phyloP scores from a whole-genome alignment of 2,113 vertebrate species.

The Pterocles burchelli region DNA sequence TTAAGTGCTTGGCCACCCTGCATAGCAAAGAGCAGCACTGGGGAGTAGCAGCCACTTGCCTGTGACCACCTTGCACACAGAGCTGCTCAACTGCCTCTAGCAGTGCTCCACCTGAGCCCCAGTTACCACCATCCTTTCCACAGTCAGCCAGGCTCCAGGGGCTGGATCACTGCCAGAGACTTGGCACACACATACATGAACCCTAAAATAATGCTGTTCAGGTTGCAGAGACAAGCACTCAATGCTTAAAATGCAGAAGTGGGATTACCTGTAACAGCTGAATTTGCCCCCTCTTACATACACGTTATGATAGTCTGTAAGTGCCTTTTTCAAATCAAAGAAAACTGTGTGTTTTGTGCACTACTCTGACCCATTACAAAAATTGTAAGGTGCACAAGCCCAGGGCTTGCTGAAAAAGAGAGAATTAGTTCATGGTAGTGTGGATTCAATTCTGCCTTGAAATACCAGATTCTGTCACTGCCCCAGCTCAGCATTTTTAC shows the following conservation, averaged over 20 bases:
- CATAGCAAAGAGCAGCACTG: not conserved
- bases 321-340: not conserved
- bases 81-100: not conserved
- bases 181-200: fast-evolving
- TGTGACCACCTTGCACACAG: fast-evolving
- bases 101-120: not conserved
- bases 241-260: not conserved
- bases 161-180: not conserved
- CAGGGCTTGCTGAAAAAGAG: not conserved
- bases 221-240: not conserved
- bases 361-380: fast-evolving
- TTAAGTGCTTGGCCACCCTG: not conserved
- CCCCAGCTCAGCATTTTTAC: not conserved
- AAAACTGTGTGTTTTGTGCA: not conserved
- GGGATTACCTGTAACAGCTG: not conserved
- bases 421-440: not conserved
- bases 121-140: not conserved
- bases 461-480: not conserved
- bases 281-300: not conserved
- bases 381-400: not conserved
- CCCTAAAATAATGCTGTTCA: not conserved
- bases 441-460: not conserved
- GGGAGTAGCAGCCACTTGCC: not conserved
- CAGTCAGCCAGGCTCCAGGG: fast-evolving
- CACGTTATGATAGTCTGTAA: not conserved